A percentile compares a stretch with the other conserved stretches of the same genome.
These are phyloP conservation scores for Dicrurus megarhynchus DNA, from an alignment of 2,113 vertebrate species.

Conservation along the genomic window DNA sequence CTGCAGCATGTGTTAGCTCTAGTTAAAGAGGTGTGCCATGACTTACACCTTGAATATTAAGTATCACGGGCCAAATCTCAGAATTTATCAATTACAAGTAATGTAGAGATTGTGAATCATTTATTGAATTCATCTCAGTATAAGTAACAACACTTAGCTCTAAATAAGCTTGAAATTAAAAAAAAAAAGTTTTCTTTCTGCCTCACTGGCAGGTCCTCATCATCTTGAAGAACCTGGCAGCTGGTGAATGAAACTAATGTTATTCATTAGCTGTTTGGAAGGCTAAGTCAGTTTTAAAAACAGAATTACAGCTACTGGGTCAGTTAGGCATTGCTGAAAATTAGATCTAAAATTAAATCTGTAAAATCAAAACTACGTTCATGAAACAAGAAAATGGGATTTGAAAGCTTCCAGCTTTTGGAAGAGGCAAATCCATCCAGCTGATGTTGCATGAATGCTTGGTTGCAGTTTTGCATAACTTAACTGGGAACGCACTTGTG, in stretches of 20 bases:
- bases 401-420: background rate
- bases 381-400: background rate
- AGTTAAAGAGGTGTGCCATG: background rate
- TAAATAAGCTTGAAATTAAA: background rate
- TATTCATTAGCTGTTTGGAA: background rate
- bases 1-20: background rate
- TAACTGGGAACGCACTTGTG: background rate
- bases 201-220: background rate
- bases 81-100: background rate
- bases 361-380: background rate
- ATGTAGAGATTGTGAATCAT: background rate
- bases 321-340: background rate
- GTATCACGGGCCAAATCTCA: background rate
- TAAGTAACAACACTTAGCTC: background rate
- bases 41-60: background rate
- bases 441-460: background rate
- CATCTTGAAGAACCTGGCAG: background rate
- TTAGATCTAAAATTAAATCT: constrained; percentile 12
- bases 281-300: background rate
- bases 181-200: background rate
- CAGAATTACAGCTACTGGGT: background rate
- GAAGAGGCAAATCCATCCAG: background rate
- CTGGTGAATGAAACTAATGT: background rate
- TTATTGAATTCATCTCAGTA: background rate
- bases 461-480: background rate